Evolutionary conservation across 1,140 invertebrate species (phyloP), one percentile per base, ranked within the genome.

Genomic region (Philaenus spumarius): DNA sequence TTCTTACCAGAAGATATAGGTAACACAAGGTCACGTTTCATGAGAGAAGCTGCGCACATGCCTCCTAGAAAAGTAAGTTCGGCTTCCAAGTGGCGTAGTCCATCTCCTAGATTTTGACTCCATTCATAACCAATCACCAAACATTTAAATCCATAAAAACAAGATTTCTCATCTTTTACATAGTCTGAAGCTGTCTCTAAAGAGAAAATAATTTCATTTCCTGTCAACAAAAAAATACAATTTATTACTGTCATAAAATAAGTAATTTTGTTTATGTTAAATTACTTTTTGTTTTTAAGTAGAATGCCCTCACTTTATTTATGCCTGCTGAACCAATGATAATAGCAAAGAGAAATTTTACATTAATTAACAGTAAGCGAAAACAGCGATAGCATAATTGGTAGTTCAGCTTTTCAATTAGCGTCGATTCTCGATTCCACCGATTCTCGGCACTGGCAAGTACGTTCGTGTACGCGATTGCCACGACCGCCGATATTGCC

Each of bases 141-240:
- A 73, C 93, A 96, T 62, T 91, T 90, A 75, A 95, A 98, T 2
- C 95, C 95, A 75, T 85, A 97, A 42, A 85, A 85, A 64, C 77
- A 78, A 3, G 84, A 82, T 66, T 87, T 86, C 50, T 95, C 94
- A 76, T 95, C 92, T 69, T 93, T 93, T 58, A 95, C 82, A 74
- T 97, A 97, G 74, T 97, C 89, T 0, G 94, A 93, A 0, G 95
- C 92, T 1, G 94, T 97, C 75, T 97, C 94, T 67, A 98, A 68
- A 0, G 93, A 95, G 71, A 98, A 96, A 63, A 95, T 82, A 0
- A 97, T 85, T 76, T 96, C 91, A 72, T 96, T 93, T 19, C 95
- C 95, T 74, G 66, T 30, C 45, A 66, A 66, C 61, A 62, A 65
- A 56, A 37, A 54, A 61, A 55, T 59, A 57, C 24, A 54, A 62